Evolutionary conservation across 1,140 invertebrate species (phyloP), one percentile per base, ranked within the genome.

Genomic region (Drosophila sulfurigaster): DNA sequence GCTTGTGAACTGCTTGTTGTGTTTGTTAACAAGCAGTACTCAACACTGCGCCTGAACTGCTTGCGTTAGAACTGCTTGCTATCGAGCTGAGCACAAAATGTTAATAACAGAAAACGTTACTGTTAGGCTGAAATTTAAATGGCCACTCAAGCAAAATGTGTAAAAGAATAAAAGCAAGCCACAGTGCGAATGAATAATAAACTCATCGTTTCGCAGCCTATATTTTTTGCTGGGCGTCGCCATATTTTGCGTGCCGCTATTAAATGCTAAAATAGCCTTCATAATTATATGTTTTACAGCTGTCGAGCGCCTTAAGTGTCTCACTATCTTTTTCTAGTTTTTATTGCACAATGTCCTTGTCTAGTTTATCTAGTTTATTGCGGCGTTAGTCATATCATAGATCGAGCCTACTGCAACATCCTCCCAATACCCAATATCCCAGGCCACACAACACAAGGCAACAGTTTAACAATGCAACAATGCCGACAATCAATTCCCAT

Each of bases 401-500:
- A 48, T 56, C n/a, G n/a, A 16, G 3, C 5, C 35, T 1, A 30
- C 16, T 38, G 5, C 28, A 51, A 49, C 62, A 45, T 38, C 35
- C 56, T 4, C 16, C 52, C 15, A 28, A 46, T 46, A 25, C 58
- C 32, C 66, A 56, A 57, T 25, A 16, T 38, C 35, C 7, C 35
- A 38, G 35, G 1, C 35, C 35, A 38, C 35, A 38, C 60, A 78
- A 52, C 51, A 64, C 73, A 75, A 70, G 79, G 85, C 83, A 87
- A 88, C 83, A 88, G 83, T 78, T 79, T 68, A 78, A 90, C 64
- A 74, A 77, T 77, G 68, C 63, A 73, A 78, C 75, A 85, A 89
- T 75, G 85, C 78, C 81, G 81, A 75, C 75, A 73, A 71, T 66
- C 4, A 57, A 81, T 89, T 76, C 35, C 81, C 78, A 85, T 88